A percentile compares a stretch with the other conserved stretches of the same genome.
These are phyloP conservation scores for Peromyscus maniculatus DNA, from an alignment of 2,113 vertebrate genomes.

Conservation along the genomic window DNA sequence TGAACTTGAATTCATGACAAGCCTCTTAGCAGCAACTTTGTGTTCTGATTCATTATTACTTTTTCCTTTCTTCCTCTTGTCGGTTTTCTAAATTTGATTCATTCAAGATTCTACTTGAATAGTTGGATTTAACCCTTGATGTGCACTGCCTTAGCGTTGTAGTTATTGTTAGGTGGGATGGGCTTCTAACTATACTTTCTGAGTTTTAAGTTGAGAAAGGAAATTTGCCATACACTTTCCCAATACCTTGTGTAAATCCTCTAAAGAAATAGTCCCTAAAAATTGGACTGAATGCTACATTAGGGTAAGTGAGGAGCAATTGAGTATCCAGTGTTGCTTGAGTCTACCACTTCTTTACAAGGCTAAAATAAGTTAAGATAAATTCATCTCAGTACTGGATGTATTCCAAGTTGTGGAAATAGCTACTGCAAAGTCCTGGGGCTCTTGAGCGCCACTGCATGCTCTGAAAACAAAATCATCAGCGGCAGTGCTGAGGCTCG, in stretches of 20 bases:
- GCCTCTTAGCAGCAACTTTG: not conserved
- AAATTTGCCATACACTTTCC: not conserved
- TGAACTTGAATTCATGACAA: not conserved
- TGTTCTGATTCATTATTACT: not conserved
- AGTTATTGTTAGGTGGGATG: not conserved
- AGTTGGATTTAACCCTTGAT: not conserved
- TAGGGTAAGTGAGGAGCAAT: not conserved
- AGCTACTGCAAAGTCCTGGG: not conserved
- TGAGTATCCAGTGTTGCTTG: not conserved
- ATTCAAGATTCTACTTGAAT: not conserved
- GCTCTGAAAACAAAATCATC: not conserved
- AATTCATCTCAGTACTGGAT: not conserved
- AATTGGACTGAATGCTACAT: not conserved
- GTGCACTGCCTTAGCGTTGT: not conserved
- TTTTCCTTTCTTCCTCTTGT: not conserved
- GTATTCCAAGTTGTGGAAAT: not conserved
- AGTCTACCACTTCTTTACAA: not conserved
- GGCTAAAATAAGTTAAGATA: slow-evolving; percentile 46
- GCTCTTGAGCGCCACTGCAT: not conserved
- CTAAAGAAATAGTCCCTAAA: not conserved
- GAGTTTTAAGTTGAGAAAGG: not conserved
- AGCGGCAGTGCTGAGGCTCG: not conserved
- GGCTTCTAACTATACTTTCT: not conserved
- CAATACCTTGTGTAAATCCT: not conserved
- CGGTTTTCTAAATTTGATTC: not conserved